Evolutionary conservation across 2,797 vertebrate genomes (phyloP).

Genomic region (Anguilla megastoma): DNA sequence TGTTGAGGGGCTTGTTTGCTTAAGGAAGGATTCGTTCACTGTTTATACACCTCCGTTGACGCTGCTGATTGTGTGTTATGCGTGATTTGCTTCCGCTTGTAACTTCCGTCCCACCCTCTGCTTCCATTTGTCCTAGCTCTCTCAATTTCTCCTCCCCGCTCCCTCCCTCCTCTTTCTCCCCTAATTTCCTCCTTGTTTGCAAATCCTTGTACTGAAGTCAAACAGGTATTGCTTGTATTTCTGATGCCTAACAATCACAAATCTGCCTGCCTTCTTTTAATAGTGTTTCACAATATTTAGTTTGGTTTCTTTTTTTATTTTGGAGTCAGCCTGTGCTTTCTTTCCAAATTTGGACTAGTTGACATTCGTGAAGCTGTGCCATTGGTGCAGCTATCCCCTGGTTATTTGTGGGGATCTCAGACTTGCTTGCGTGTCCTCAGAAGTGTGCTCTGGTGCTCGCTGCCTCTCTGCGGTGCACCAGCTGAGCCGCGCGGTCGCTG

Average conservation of each 20-base stretch:
- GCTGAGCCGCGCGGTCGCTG: background rate
- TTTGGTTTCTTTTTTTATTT: background rate
- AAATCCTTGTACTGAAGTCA: background rate
- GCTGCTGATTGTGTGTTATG: background rate
- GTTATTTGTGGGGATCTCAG: background rate
- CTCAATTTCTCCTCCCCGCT: background rate
- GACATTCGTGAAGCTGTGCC: background rate
- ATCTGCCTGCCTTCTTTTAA: background rate
- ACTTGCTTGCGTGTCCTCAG: background rate
- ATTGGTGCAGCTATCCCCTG: background rate
- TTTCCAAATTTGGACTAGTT: background rate
- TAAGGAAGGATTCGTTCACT: background rate
- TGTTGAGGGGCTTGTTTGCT: background rate
- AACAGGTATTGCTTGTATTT: background rate
- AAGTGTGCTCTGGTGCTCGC: background rate
- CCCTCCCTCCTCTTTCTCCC: background rate
- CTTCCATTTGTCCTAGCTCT: background rate
- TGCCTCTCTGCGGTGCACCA: background rate
- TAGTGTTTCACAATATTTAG: background rate
- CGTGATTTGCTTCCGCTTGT: slow-evolving; percentile 1
- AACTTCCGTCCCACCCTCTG: background rate
- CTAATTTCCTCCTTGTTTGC: background rate
- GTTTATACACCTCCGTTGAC: background rate
- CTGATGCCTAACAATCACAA: background rate
- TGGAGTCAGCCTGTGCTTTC: background rate